Evolutionary conservation across 2,797 vertebrate genomes (phyloP).

Genomic region (Cirrhinus mrigala): DNA sequence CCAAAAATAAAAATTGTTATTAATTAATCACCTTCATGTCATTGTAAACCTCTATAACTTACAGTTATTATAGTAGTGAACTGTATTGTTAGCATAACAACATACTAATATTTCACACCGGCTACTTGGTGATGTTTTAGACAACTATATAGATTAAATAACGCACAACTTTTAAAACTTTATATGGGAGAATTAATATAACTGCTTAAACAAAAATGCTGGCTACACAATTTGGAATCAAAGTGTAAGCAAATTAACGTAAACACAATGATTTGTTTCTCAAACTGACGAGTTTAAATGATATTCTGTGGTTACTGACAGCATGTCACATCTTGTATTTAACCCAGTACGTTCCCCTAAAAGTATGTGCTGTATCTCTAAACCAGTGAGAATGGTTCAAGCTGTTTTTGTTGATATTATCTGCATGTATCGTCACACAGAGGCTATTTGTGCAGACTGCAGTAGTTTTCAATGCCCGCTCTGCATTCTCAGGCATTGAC

Average conservation of each 20-base stretch:
- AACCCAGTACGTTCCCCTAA: background rate
- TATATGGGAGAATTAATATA: background rate
- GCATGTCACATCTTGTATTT: background rate
- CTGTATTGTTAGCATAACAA: background rate
- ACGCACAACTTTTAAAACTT: background rate
- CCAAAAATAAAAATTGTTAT: background rate
- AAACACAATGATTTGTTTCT: background rate
- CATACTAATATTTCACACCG: too few relatives aligned
- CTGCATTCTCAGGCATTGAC: conserved; percentile 46
- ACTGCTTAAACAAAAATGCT: background rate
- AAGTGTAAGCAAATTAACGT: background rate
- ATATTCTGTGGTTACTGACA: background rate
- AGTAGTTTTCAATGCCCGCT: conserved; percentile 17
- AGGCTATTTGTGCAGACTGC: conserved; percentile 23
- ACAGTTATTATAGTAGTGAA: background rate
- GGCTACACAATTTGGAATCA: background rate
- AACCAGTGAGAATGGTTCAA: conserved; percentile 1
- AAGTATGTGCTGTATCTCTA: background rate
- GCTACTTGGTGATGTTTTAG: background rate
- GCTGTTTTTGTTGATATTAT: conserved; percentile 35
- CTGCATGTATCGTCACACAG: conserved; percentile 5
- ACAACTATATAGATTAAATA: background rate
- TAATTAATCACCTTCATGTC: background rate
- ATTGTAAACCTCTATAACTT: background rate
- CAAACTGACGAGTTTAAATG: background rate